phyloP scores from a whole-genome alignment of 2,113 vertebrate genomes.

The Scartelaos histophorus region DNA sequence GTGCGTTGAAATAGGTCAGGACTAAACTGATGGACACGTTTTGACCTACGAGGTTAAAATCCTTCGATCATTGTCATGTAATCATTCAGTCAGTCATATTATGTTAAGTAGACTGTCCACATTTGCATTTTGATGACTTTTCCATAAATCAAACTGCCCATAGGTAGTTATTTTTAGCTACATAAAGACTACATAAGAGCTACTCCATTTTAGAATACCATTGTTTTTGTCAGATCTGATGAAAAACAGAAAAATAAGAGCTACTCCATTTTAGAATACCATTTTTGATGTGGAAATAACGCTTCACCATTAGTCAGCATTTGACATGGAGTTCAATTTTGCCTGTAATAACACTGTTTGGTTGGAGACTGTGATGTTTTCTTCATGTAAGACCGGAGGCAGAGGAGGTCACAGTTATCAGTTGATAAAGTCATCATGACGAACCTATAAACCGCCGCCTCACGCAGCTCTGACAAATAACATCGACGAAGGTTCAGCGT shows the following conservation, averaged over 20 bases:
- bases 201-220: neutral
- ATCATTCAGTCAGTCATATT: neutral
- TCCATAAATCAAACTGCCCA: neutral
- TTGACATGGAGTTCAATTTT: neutral
- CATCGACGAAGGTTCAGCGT: neutral
- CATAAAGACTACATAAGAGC: neutral
- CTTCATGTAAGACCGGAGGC: neutral
- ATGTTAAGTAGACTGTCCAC: neutral
- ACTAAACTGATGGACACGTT: neutral
- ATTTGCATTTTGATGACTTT: slow-evolving; percentile 5
- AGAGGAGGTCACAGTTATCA: neutral
- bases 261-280: neutral
- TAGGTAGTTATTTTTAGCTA: neutral
- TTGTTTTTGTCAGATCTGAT: neutral
- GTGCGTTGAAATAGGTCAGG: neutral
- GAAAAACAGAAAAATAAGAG: neutral
- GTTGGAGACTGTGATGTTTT: neutral
- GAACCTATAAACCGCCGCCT: neutral
- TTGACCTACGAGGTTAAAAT: neutral
- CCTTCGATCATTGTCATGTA: neutral
- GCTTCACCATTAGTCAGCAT: neutral
- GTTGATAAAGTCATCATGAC: neutral
- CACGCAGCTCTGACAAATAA: neutral
- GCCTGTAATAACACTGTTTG: neutral
- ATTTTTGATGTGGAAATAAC: neutral